Percentiles rank a stretch among this genome's conserved stretches.
phyloP scores from a whole-genome alignment of 2,113 vertebrate species.

The Lepisosteus osseus region DNA sequence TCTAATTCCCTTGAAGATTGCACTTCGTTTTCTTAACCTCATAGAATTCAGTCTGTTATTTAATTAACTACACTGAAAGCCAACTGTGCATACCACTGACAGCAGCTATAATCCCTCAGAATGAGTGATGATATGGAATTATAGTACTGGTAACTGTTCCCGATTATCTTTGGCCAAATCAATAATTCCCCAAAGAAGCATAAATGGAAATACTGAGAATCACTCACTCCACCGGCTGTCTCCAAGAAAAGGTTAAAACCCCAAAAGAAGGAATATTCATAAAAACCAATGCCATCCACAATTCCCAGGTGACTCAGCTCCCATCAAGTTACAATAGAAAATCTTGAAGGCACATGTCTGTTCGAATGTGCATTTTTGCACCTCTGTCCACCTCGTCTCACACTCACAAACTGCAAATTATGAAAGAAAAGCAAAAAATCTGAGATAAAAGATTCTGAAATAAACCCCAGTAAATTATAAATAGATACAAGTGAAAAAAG shows the following conservation, averaged over 20 bases:
- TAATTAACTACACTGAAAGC: too few species aligned
- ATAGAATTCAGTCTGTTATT: too few species aligned
- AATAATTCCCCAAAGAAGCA: slow-evolving; percentile 14
- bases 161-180: slow-evolving; percentile 19
- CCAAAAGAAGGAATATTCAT: slow-evolving; percentile 1
- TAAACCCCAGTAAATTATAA: too few species aligned
- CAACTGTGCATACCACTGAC: too few species aligned
- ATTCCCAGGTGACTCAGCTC: background rate
- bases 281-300: background rate
- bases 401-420: background rate
- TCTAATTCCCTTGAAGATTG: too few species aligned
- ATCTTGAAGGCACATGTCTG: background rate
- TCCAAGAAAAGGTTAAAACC: slow-evolving; percentile 21
- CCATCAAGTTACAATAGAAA: background rate
- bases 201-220: slow-evolving; percentile 17
- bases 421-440: background rate
- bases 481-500: too few species aligned
- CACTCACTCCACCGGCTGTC: slow-evolving; percentile 29
- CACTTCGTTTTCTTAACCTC: too few species aligned
- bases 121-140: slow-evolving; percentile 7
- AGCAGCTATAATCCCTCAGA: background rate
- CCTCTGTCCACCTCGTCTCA: background rate
- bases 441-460: too few species aligned
- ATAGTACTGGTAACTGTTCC: background rate
- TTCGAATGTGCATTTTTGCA: slow-evolving; percentile 5